These are phyloP conservation scores for Nasonia oneida DNA, from an alignment of 2,888 invertebrate genomes.

Conservation along the genomic window DNA sequence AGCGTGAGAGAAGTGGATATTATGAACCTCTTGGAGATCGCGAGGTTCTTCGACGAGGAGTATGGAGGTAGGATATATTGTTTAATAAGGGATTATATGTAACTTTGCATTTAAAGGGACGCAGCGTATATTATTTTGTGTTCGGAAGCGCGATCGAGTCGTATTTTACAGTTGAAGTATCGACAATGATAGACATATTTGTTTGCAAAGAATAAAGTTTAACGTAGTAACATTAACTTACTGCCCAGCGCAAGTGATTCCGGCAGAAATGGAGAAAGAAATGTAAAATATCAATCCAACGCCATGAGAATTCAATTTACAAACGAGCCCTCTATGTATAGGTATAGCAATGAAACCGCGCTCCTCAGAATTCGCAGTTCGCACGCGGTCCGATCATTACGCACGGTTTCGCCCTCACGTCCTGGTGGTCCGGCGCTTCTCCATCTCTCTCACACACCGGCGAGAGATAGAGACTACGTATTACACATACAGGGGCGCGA, in stretches of 20 bases:
- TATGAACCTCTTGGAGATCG: constrained; percentile 76
- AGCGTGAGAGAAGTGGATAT: background rate
- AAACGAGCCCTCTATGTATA: background rate
- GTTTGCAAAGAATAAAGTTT: no score
- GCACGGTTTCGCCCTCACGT: background rate
- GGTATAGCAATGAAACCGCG: no score
- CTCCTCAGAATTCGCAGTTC: background rate
- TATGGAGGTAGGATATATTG: constrained; percentile 30
- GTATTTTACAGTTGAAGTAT: no score
- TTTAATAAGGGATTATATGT: no score
- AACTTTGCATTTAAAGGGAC: no score
- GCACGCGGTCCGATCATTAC: background rate
- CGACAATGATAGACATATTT: no score
- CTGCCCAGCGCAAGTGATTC: no score
- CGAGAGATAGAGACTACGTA: background rate
- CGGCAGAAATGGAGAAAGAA: no score
- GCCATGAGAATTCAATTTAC: background rate
- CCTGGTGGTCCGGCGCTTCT: background rate
- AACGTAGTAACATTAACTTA: no score
- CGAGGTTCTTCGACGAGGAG: constrained; percentile 48
- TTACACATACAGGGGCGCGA: background rate
- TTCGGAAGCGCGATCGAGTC: no score
- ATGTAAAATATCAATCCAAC: background rate
- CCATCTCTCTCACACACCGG: background rate
- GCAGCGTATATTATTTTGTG: no score